Evolutionary conservation across 2,888 invertebrate genomes (phyloP).

Genomic region (Volucella inflata): DNA sequence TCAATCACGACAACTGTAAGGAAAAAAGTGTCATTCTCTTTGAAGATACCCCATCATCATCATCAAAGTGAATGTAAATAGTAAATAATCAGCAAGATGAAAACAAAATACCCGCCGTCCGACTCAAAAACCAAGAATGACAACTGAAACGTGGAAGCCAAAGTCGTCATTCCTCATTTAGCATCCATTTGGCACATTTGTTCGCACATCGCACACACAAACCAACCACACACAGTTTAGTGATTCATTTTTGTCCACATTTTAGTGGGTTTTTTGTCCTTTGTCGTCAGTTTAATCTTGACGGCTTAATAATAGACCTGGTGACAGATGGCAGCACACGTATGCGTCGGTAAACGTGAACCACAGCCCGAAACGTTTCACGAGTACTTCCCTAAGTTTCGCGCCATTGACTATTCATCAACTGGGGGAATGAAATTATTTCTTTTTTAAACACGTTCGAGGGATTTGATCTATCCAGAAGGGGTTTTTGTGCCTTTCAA

Average conservation of each 20-base stretch:
- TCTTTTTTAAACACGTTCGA: constrained; percentile 20
- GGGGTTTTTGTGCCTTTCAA: constrained; percentile 35
- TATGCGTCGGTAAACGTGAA: constrained; percentile 62
- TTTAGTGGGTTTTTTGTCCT: constrained; percentile 22
- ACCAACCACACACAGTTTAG: constrained; percentile 26
- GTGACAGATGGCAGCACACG: constrained; percentile 75
- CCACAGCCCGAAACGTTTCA: constrained; percentile 34
- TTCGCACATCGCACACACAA: constrained; percentile 54
- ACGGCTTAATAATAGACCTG: constrained; percentile 75
- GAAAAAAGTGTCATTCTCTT: constrained; percentile 60
- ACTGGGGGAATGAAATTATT: constrained; percentile 27
- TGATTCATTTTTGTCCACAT: constrained; percentile 5
- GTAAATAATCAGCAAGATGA: constrained; percentile 62
- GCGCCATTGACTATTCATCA: constrained; percentile 37
- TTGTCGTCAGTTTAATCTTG: constrained; percentile 69
- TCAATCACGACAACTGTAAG: constrained; percentile 43
- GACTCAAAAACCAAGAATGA: constrained; percentile 16
- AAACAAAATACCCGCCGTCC: constrained; percentile 56
- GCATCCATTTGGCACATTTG: constrained; percentile 74
- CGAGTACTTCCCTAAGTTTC: not conserved
- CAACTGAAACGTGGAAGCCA: not conserved
- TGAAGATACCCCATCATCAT: constrained; percentile 69
- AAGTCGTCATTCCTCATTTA: constrained; percentile 69
- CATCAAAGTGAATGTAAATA: constrained; percentile 4
- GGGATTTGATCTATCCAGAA: not conserved